Evolutionary conservation across 2,888 invertebrate genomes (phyloP).

Genomic region (Aphodius sticticus): DNA sequence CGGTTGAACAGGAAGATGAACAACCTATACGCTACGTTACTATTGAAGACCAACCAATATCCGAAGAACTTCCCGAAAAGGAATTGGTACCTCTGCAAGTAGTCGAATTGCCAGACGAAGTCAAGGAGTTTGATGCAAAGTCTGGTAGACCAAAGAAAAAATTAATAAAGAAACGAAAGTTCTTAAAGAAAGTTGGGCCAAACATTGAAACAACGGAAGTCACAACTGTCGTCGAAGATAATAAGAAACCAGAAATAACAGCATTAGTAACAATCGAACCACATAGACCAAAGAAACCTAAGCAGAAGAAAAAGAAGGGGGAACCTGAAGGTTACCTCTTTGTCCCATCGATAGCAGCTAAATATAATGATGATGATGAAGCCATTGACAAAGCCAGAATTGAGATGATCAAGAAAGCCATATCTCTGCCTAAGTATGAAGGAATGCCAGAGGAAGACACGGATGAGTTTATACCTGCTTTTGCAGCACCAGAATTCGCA

Average conservation of each 20-base stretch:
- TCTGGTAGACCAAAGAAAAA: constrained; percentile 57
- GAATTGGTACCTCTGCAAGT: constrained; percentile 35
- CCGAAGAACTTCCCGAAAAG: constrained; percentile 18
- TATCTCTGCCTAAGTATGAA: constrained; percentile 44
- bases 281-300: constrained; percentile 36
- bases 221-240: constrained; percentile 50
- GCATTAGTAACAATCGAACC: constrained; percentile 43
- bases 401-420: constrained; percentile 53
- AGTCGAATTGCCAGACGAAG: constrained; percentile 53
- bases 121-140: constrained; percentile 58
- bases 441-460: constrained; percentile 46
- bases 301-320: constrained; percentile 41
- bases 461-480: constrained; percentile 45
- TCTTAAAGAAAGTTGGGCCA: constrained; percentile 45
- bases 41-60: constrained; percentile 37
- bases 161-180: constrained; percentile 46
- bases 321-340: constrained; percentile 49
- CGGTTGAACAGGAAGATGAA: constrained; percentile 41
- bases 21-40: constrained; percentile 46
- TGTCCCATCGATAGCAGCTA: constrained; percentile 53
- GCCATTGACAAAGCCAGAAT: constrained; percentile 52
- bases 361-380: constrained; percentile 51
- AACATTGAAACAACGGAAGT: constrained; percentile 48
- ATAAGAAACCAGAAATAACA: constrained; percentile 54
- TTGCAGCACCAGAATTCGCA: constrained; percentile 28